Percentiles rank a stretch among this genome's conserved stretches.
These are phyloP conservation scores for Achlya flavicornis DNA, from an alignment of 2,888 invertebrate genomes.

Conservation along the genomic window DNA sequence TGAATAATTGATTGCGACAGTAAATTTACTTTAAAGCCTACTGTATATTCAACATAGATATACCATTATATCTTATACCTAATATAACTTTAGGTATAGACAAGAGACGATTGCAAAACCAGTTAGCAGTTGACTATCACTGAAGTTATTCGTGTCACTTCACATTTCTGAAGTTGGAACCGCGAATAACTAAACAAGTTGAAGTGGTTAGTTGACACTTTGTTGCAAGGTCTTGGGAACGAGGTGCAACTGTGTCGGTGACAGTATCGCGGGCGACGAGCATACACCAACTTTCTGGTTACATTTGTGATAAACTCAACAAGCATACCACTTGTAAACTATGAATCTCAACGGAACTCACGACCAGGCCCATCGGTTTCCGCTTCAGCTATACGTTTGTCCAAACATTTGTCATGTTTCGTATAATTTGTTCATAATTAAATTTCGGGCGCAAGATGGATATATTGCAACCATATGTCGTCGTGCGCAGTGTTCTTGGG, in stretches of 20 bases:
- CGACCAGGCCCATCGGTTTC: background rate
- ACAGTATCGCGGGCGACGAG: conserved; percentile 36
- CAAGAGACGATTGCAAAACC: conserved; percentile 13
- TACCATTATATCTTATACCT: background rate
- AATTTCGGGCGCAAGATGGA: background rate
- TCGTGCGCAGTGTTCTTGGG: background rate
- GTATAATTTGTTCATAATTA: background rate
- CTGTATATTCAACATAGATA: background rate
- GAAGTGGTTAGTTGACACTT: conserved; percentile 70
- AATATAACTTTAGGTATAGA: background rate
- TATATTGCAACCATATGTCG: conserved; percentile 9
- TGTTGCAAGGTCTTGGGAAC: conserved; percentile 65
- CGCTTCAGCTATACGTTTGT: background rate
- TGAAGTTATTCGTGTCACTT: conserved; percentile 66
- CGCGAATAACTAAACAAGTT: conserved; percentile 51
- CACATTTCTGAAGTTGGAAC: conserved; percentile 51
- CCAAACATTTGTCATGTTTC: conserved; percentile 1
- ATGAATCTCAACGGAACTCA: background rate
- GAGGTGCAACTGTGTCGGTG: conserved; percentile 58
- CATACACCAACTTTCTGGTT: conserved; percentile 44
- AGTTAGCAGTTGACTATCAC: conserved; percentile 44
- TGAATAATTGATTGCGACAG: background rate
- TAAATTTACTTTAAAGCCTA: background rate
- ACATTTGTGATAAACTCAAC: conserved; percentile 49
- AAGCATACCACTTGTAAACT: conserved; percentile 23